Percentiles rank a stretch among this genome's conserved stretches.
Conservation (phyloP, 2,113 vertebrate species). For the Crotalus tigris region DNA sequence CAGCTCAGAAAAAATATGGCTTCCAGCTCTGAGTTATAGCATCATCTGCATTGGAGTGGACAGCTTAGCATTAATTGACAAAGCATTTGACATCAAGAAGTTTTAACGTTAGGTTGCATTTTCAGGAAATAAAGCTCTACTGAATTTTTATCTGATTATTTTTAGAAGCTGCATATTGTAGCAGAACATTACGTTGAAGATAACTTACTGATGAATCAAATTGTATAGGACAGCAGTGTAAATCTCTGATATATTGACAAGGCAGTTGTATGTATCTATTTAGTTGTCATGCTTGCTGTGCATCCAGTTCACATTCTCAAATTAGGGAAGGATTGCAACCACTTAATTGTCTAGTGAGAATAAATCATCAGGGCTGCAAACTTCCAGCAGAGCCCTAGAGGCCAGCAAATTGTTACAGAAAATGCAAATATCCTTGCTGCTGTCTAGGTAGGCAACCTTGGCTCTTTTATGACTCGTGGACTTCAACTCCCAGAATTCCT, state of each 20-base stretch:
- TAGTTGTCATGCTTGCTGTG: not conserved
- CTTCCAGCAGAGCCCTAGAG: not conserved
- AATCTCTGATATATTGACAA: not conserved
- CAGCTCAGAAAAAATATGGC: not conserved
- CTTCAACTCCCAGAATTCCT: no score
- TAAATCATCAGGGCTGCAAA: not conserved
- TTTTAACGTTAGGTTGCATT: not conserved
- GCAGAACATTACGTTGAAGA: not conserved
- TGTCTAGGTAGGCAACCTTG: not conserved
- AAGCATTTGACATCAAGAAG: not conserved
- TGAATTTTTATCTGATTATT: not conserved
- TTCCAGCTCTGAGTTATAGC: not conserved
- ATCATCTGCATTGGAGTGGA: not conserved
- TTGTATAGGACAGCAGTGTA: not conserved
- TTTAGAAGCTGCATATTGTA: not conserved
- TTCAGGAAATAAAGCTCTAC: not conserved
- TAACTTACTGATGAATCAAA: not conserved
- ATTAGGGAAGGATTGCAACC: not conserved
- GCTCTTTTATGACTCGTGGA: no score
- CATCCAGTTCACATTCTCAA: not conserved
- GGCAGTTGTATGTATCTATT: not conserved
- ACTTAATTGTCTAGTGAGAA: not conserved
- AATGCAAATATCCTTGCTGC: not conserved
- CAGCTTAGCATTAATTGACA: not conserved
- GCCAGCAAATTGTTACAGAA: not conserved